Evolutionary conservation across 2,888 invertebrate genomes (phyloP), one percentile per base, ranked within the genome.

Genomic region (Drosophila nigricruria): DNA sequence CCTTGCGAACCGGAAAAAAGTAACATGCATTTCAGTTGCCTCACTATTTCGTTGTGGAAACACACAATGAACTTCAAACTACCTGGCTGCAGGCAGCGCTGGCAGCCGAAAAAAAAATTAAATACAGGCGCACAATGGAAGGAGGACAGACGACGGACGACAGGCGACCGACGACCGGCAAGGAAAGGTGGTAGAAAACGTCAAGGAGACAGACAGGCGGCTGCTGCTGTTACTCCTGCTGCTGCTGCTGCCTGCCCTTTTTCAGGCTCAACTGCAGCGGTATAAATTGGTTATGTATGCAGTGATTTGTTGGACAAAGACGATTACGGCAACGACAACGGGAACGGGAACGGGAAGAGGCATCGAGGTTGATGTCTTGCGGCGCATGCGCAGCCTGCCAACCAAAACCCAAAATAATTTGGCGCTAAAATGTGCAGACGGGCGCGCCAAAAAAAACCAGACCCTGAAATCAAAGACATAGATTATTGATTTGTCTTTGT

Each of bases 301-400:
- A 78, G 68, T 65, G 70, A 86, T 85, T 80, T 80, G 65, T 73
- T 70, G 70, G 64, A 77, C 77, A 79, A 76, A 69, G 80, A 69
- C 68, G 69, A 60, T 59, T 57, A 67, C 59, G 56, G 57, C 47
- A 53, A 65, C 49, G 62, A 30, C 53, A 61, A 47, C 23, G 53
- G 56, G 20, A 49, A 36, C 27, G 66, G 20, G 34, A 32, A 45
- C 38, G 52, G 38, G 57, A 34, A 73, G 32, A 20, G 32, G 50
- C 38, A 54, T 25, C 65, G 68, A 70, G 53, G 69, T 43, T 72
- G 81, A 88, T 80, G 79, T 89, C 89, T 78, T 84, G 89, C 89
- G 82, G 85, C 89, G 88, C 88, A 83, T 70, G 87, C 78, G 73
- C 89, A 88, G 82, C 73, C 82, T 72, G 82, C 73, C 78, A 81